Conservation (phyloP, 2,888 invertebrate genomes). For the Volucella inanis region DNA sequence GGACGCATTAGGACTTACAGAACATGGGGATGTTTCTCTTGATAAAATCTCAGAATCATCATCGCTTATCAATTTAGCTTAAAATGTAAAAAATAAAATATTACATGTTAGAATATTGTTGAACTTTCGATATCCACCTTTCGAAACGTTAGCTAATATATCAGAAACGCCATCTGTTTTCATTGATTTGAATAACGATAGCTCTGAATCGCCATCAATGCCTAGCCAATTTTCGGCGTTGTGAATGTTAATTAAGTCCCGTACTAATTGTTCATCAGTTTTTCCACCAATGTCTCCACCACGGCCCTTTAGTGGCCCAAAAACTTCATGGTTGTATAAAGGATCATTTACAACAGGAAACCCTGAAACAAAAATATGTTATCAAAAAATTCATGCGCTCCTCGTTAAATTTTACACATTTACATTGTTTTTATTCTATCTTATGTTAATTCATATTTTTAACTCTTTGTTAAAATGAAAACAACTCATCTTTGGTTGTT, state of each 20-base stretch:
- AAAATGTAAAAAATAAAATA: conserved; percentile 2
- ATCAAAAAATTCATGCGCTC: no score
- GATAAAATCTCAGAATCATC: conserved; percentile 87
- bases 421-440: no score
- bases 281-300: conserved; percentile 94
- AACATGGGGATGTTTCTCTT: conserved; percentile 89
- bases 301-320: conserved; percentile 96
- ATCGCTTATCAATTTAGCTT: conserved; percentile 83
- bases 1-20: conserved; percentile 84
- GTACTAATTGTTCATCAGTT: conserved; percentile 93
- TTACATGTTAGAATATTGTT: neutral
- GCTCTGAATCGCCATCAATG: conserved; percentile 93
- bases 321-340: conserved; percentile 97
- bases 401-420: no score
- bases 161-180: conserved; percentile 87
- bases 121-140: conserved; percentile 82
- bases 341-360: conserved; percentile 99
- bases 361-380: conserved; percentile 84
- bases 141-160: conserved; percentile 76
- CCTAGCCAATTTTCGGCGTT: conserved; percentile 97
- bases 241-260: conserved; percentile 95
- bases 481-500: no score
- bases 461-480: no score
- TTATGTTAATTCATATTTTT: no score
- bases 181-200: conserved; percentile 90